Evolutionary conservation across 2,888 invertebrate genomes (phyloP), one percentile per base, ranked within the genome.

Genomic region (Platynereis dumerilii): DNA sequence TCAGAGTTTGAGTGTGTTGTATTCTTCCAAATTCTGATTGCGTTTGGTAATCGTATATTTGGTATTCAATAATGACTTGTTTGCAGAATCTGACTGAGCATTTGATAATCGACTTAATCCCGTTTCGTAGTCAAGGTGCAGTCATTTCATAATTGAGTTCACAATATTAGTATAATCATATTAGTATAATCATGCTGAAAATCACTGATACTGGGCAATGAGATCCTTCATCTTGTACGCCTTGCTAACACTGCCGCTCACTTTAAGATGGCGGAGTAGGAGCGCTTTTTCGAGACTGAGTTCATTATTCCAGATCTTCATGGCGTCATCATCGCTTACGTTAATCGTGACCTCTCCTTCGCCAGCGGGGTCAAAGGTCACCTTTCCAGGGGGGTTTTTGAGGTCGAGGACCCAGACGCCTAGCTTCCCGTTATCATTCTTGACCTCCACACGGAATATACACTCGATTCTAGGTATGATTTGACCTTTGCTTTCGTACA

Each of bases 341-440:
- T n/a, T 48, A n/a, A 48, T 20, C 17, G 48, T 48, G 5, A 48
- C 22, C 22, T 48, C 48, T 12, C 48, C 48, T n/a, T 48, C 48
- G 5, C 48, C 48, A 5, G n/a, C 48, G n/a, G 48, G 48, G 48
- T 48, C 48, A 48, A 20, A 48, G 22, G 20, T n/a, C n/a, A 48
- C 48, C 3, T n/a, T 5, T 22, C 48, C 48, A 22, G 20, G n/a
- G n/a, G 20, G 20, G n/a, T 5, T 48, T 7, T 22, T n/a, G 10
- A 48, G 48, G 22, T 48, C 48, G 7, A 48, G n/a, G 48, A 48
- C 17, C 48, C 48, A 48, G 3, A 48, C 48, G 20, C 48, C 48
- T 10, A n/a, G 48, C 48, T 48, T 5, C n/a, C 22, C 48, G 5
- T 34, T 5, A 5, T 22, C 48, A 7, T 48, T 48, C 48, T 48